phyloP scores from a whole-genome alignment of 1,140 invertebrate genomes.

The Calephelis nemesis region DNA sequence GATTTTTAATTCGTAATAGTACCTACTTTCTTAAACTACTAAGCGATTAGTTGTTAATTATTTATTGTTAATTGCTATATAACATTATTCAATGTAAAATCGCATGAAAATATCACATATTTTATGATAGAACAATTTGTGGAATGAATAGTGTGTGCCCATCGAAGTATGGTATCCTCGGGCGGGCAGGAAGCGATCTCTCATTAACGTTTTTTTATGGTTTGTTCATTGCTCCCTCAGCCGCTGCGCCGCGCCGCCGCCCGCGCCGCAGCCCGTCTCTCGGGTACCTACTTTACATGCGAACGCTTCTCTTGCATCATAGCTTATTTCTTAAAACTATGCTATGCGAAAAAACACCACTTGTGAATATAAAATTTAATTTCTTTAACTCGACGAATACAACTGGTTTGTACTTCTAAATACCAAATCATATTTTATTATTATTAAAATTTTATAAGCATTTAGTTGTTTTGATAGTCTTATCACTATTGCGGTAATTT shows the following conservation, averaged over 20 bases:
- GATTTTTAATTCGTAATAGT: too few relatives aligned
- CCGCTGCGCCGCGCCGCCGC: slow-evolving; percentile 42
- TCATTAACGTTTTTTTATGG: slow-evolving; percentile 74
- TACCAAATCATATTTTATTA: too few relatives aligned
- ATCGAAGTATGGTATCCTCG: slow-evolving; percentile 26
- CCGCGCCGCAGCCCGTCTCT: slow-evolving; percentile 6
- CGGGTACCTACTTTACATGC: too few relatives aligned
- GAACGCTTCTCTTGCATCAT: slow-evolving; percentile 16
- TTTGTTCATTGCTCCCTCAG: slow-evolving; percentile 63
- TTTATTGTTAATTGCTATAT: background rate
- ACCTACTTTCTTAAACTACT: too few relatives aligned
- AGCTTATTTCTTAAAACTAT: background rate
- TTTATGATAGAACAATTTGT: background rate
- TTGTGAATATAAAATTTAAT: background rate
- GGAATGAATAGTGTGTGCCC: slow-evolving; percentile 8
- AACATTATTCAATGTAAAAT: background rate
- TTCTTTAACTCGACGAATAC: background rate
- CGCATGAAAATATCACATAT: background rate
- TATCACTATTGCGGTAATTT: too few relatives aligned
- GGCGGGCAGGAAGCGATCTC: slow-evolving; percentile 71
- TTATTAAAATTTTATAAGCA: too few relatives aligned
- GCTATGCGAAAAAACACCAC: background rate
- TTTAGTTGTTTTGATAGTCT: too few relatives aligned
- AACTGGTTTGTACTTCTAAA: background rate
- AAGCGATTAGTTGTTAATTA: too few relatives aligned